Base-by-base conservation (phyloP, 2,888 invertebrate genomes). In the Oscheius myriophilus region DNA sequence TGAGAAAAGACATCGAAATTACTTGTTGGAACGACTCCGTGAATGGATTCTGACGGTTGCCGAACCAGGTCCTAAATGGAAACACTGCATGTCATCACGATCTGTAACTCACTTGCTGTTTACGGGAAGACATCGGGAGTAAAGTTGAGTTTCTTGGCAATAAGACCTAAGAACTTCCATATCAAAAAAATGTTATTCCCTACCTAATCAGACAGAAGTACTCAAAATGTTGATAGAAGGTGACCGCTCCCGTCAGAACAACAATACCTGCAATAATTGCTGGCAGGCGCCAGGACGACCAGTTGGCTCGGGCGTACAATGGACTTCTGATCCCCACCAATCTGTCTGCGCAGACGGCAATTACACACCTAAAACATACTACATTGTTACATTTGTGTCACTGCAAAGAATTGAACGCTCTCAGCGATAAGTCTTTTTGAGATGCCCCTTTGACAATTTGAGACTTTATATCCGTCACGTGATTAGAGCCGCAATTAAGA, bases 311-410 rank as follows among this genome's bases (percentile, higher is more conserved):
- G 2, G 81, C 80, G 49, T 83, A 83, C 4, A 85, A 71, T 9
- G 85, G 85, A 57, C 82, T 78, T 42, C 81, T 76, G 55, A 85
- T 85, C 21, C 85, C 85, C 25, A 85, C 73, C 46, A 85, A 70
- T 21, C 85, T 79, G 57, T 85, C 85, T 0, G 81, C 76, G 45
- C 84, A 86, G 51, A 85, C 85, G n/a, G 84, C 81, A 18, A 85
- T 85, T 25, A 85, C 84, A 69, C 82, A 82, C 83, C 82, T 80
- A 49, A 21, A 73, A 54, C n/a, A 25, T 26, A 54, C 39, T 21
- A 9, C 25, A 6, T 54, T 53, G n/a, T n/a, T n/a, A n/a, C n/a
- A n/a, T n/a, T n/a, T n/a, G n/a, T n/a, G n/a, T n/a, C n/a, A n/a
- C n/a, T n/a, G n/a, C n/a, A n/a, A n/a, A n/a, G n/a, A n/a, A n/a